A percentile compares a stretch with the other conserved stretches of the same genome.
phyloP scores from a whole-genome alignment of 2,113 vertebrate genomes.

The Apodemus speciosus region DNA sequence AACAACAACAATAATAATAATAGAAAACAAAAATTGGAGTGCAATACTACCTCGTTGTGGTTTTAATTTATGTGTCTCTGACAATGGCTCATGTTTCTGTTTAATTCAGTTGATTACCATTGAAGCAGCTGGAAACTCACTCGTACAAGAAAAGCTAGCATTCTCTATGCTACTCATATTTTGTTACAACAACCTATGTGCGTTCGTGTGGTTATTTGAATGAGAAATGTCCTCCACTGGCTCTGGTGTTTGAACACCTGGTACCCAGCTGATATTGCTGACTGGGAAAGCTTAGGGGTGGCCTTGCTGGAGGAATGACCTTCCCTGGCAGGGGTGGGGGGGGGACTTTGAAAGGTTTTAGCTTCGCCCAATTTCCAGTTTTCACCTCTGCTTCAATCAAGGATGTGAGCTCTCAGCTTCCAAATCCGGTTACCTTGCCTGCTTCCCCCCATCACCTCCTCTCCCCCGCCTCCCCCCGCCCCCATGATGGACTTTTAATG shows the following conservation, averaged over 20 bases:
- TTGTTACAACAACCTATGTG: neutral
- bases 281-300: neutral
- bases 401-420: neutral
- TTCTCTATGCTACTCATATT: neutral
- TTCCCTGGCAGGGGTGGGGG: neutral
- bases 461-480: too few species aligned
- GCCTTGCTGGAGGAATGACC: neutral
- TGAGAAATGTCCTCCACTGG: neutral
- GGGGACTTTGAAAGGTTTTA: neutral
- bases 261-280: neutral
- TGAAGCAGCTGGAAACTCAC: neutral
- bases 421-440: neutral
- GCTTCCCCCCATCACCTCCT: too few species aligned
- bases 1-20: too few species aligned
- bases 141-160: neutral
- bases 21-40: too few species aligned
- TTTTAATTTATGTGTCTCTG: constrained; percentile 5
- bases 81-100: neutral
- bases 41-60: neutral
- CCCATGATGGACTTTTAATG: neutral
- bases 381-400: neutral
- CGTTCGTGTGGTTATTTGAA: neutral
- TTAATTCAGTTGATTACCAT: neutral
- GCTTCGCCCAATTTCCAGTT: neutral
- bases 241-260: neutral